A percentile compares a stretch with the other conserved stretches of the same genome.
These are phyloP conservation scores for Acanthisitta chloris DNA, from an alignment of 2,113 vertebrate genomes.

Conservation along the genomic window DNA sequence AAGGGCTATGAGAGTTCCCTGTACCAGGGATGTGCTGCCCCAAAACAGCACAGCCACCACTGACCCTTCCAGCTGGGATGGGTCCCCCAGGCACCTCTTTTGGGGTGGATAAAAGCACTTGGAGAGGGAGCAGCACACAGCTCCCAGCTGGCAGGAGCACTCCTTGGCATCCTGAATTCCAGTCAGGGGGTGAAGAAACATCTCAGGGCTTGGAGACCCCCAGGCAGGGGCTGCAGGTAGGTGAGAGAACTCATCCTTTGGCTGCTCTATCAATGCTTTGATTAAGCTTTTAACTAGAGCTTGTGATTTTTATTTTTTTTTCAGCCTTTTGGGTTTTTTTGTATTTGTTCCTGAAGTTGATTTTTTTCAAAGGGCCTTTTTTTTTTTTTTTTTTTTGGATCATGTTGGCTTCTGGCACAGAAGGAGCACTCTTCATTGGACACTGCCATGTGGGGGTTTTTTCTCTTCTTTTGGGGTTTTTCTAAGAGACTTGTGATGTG, in stretches of 20 bases:
- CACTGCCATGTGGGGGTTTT: conserved; percentile 42
- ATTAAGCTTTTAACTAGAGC: conserved; percentile 1
- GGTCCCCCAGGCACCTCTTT: neutral
- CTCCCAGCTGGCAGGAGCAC: neutral
- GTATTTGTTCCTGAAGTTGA: neutral
- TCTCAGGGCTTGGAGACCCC: neutral
- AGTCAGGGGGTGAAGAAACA: neutral
- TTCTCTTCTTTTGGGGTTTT: neutral
- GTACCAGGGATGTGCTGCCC: neutral
- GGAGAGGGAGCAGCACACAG: neutral
- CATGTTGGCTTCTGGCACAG: conserved; percentile 40
- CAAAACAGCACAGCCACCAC: neutral
- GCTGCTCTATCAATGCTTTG: neutral
- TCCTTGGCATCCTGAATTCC: neutral
- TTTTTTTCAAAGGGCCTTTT: conserved; percentile 66
- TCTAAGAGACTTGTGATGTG: conserved; percentile 15
- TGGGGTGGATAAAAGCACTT: neutral
- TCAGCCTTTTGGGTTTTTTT: neutral
- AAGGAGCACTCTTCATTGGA: neutral
- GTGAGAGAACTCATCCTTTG: neutral
- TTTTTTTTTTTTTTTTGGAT: conserved; percentile 55
- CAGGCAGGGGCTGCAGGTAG: neutral
- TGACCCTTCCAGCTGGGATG: neutral
- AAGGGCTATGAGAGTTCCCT: conserved; percentile 26
- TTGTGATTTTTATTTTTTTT: neutral